Evolutionary conservation across 2,113 vertebrate genomes (phyloP).

Genomic region (Malurus alboscapulatus): DNA sequence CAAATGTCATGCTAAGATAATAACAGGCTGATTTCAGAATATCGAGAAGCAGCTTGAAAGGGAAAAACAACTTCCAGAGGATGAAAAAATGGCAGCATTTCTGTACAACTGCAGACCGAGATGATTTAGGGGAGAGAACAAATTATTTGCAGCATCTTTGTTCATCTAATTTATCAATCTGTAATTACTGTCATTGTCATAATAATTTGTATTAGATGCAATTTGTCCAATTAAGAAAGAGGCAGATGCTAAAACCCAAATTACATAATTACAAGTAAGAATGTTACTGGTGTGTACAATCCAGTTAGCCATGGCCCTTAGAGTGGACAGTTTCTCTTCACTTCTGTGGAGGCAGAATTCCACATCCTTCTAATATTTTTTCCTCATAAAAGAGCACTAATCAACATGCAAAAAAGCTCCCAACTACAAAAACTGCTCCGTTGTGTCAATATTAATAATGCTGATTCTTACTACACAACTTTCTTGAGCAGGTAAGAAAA

Average conservation of each 20-base stretch:
- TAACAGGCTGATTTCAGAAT: slow-evolving; percentile 34
- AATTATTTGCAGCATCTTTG: slow-evolving; percentile 22
- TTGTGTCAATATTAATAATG: not conserved
- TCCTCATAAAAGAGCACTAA: not conserved
- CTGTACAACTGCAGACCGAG: not conserved
- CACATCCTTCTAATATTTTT: not conserved
- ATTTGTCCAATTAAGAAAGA: slow-evolving; percentile 26
- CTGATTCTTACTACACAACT: not conserved
- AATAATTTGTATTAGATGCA: slow-evolving; percentile 12
- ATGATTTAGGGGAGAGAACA: not conserved
- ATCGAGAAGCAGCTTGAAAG: slow-evolving; percentile 12
- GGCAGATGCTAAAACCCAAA: slow-evolving; percentile 30
- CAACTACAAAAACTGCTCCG: not conserved
- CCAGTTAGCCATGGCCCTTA: not conserved
- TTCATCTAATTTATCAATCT: slow-evolving; percentile 39
- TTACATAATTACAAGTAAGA: not conserved
- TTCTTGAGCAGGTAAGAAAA: not conserved
- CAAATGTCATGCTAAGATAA: slow-evolving; percentile 62
- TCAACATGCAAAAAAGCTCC: not conserved
- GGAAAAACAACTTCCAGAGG: slow-evolving; percentile 11
- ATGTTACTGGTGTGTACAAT: not conserved
- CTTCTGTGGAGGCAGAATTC: not conserved
- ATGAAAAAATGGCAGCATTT: not conserved
- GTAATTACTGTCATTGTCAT: slow-evolving; percentile 26
- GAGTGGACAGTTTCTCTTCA: not conserved